phyloP scores from a whole-genome alignment of 2,113 vertebrate genomes.

The Tretioscincus oriximinensis region DNA sequence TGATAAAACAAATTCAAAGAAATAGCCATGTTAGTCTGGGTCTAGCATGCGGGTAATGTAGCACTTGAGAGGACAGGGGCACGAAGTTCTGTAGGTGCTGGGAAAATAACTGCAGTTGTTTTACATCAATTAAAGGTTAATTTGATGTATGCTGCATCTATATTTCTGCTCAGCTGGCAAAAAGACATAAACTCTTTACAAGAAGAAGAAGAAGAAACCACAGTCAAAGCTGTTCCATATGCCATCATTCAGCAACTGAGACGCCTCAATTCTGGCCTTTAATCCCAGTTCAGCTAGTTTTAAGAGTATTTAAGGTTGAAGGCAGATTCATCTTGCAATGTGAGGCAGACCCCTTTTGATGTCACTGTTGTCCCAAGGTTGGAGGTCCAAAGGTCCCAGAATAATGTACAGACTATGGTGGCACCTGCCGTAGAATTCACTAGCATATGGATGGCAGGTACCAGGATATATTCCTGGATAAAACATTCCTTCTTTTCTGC shows the following conservation, averaged over 20 bases:
- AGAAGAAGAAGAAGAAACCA: conserved; percentile 6
- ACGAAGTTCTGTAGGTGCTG: no score
- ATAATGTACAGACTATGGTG: no score
- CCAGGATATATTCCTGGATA: no score
- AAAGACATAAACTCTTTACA: not conserved
- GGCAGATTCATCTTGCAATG: no score
- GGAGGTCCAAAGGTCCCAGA: not conserved
- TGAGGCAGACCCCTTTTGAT: not conserved
- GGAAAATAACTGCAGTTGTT: no score
- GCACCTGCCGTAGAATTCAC: conserved; percentile 22
- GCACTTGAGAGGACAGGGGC: no score
- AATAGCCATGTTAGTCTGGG: no score
- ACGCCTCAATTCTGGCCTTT: conserved; percentile 38
- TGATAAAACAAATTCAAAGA: no score
- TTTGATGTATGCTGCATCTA: not conserved
- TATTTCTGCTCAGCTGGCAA: not conserved
- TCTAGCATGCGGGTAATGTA: no score
- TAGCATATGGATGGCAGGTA: no score
- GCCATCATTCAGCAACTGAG: conserved; percentile 43
- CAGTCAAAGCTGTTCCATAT: conserved; percentile 10
- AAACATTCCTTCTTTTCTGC: conserved; percentile 41
- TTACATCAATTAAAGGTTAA: no score
- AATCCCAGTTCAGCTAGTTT: not conserved
- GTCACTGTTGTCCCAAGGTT: not conserved
- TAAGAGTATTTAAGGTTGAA: no score